phyloP scores from a whole-genome alignment of 2,797 vertebrate genomes.

The Microctenopoma stevenorrisi region DNA sequence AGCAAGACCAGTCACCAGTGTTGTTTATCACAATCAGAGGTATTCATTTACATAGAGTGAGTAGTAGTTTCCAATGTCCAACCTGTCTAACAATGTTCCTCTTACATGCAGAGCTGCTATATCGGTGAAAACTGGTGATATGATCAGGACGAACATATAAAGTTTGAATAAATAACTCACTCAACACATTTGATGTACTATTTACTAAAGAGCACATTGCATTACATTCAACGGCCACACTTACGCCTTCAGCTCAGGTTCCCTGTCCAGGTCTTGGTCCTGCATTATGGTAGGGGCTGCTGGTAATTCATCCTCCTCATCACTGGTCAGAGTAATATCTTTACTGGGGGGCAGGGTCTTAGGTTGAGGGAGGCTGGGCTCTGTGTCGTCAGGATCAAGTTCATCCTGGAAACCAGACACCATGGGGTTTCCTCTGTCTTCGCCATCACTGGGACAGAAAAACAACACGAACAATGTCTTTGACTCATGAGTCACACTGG shows the following conservation, averaged over 20 bases:
- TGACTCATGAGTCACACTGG: background rate
- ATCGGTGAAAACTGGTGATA: too few species aligned
- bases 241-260: conserved; percentile 84
- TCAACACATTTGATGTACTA: too few species aligned
- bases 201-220: too few species aligned
- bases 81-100: too few species aligned
- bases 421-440: conserved; percentile 90
- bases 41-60: too few species aligned
- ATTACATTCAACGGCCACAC: conserved; percentile 13
- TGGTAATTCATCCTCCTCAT: conserved; percentile 83
- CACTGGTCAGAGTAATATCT: conserved; percentile 86
- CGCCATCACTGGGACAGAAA: conserved; percentile 85
- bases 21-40: too few species aligned
- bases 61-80: too few species aligned
- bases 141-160: too few species aligned
- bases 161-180: too few species aligned
- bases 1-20: too few species aligned
- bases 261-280: conserved; percentile 74
- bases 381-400: conserved; percentile 89
- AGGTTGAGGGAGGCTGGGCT: conserved; percentile 61
- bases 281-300: conserved; percentile 33
- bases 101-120: too few species aligned
- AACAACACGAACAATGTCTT: background rate
- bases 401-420: conserved; percentile 94
- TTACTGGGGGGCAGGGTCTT: conserved; percentile 77